A percentile compares a stretch with the other conserved stretches of the same genome.
Conservation (phyloP, 2,797 vertebrate species). For the Pseudochirops corinnae region DNA sequence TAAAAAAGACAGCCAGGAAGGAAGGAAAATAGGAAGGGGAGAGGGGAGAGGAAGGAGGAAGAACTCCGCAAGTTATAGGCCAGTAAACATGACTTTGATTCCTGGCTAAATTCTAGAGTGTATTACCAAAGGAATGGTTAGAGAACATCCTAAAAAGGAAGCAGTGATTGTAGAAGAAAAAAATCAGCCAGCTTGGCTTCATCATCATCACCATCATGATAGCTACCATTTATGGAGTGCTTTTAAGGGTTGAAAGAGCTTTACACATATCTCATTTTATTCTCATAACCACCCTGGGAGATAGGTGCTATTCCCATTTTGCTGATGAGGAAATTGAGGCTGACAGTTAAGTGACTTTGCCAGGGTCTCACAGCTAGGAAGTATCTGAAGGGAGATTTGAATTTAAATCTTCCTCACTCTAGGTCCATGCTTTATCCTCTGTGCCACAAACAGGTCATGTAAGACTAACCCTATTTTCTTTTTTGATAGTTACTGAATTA, state of each 20-base stretch:
- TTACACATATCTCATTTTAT: background rate
- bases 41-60: background rate
- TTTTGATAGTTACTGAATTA: no score
- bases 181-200: background rate
- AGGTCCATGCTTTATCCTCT: background rate
- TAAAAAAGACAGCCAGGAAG: background rate
- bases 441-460: background rate
- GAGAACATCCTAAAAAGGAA: background rate
- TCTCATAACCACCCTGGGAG: background rate
- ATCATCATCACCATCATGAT: background rate
- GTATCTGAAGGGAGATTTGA: background rate
- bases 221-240: background rate
- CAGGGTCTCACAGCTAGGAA: background rate
- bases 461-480: background rate
- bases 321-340: background rate
- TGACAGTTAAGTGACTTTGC: background rate
- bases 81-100: background rate
- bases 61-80: background rate
- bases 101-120: background rate
- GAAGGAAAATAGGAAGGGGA: no score
- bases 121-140: background rate
- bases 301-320: background rate
- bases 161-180: background rate
- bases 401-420: background rate
- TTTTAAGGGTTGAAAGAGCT: background rate